phyloP scores from a whole-genome alignment of 2,888 invertebrate species.

The Tholera decimalis region DNA sequence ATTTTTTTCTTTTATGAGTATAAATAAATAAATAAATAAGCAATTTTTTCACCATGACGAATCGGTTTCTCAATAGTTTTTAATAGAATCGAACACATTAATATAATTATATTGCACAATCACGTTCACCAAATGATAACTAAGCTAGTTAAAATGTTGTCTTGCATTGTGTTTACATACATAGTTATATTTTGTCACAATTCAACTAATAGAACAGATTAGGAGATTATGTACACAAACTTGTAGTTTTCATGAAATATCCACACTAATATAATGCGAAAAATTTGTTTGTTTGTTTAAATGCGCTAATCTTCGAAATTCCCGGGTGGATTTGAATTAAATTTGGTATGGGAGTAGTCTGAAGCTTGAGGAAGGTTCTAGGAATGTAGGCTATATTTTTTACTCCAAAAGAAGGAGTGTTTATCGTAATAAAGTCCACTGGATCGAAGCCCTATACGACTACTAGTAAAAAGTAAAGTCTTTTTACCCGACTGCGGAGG shows the following conservation, averaged over 20 bases:
- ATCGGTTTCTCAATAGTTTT: conserved; percentile 4
- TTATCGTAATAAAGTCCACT: no score
- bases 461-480: no score
- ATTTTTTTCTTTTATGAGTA: no score
- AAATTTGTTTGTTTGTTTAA: no score
- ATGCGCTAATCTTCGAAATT: no score
- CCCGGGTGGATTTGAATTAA: no score
- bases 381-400: neutral
- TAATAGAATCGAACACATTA: neutral
- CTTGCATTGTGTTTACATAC: neutral
- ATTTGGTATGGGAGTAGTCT: no score
- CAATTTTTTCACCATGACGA: neutral
- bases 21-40: no score
- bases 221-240: conserved; percentile 3
- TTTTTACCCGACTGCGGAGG: no score
- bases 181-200: conserved; percentile 1
- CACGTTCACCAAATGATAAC: neutral
- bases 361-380: neutral
- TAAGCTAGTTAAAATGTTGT: conserved; percentile 10
- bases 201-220: conserved; percentile 8
- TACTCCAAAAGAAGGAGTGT: no score
- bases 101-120: conserved; percentile 3
- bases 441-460: no score
- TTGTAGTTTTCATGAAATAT: neutral
- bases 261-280: no score